Percentiles rank a stretch among this genome's conserved stretches.
phyloP scores from a whole-genome alignment of 2,797 vertebrate species.

The Acanthurus lineatus region DNA sequence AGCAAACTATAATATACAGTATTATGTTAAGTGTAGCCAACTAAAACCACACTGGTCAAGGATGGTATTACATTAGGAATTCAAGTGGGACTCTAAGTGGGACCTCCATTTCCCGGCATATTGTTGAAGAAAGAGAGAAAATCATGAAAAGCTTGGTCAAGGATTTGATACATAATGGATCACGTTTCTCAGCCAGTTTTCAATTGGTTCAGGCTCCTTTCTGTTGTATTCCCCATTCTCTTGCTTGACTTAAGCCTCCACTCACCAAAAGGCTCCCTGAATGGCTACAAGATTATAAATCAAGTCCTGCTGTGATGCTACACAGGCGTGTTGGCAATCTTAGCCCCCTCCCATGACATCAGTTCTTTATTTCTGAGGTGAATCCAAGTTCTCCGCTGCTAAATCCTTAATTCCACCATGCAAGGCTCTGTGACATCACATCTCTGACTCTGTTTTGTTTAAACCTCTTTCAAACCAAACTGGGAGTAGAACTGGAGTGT shows the following conservation, averaged over 20 bases:
- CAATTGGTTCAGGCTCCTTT: constrained; percentile 2
- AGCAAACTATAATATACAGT: constrained; percentile 2
- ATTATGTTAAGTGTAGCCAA: constrained; percentile 4
- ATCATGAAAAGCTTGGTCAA: constrained; percentile 2
- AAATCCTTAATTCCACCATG: no score
- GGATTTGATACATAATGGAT: constrained; percentile 33
- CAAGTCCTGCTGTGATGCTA: constrained; percentile 12
- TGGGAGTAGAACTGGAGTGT: no score
- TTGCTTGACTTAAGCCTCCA: constrained; percentile 6
- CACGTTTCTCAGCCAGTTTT: background rate
- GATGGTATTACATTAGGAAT: constrained; percentile 13
- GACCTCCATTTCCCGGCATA: background rate
- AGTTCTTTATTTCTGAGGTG: background rate
- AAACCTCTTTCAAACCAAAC: no score
- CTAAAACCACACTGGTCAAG: constrained; percentile 38
- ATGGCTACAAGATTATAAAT: constrained; percentile 17
- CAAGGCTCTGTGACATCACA: no score
- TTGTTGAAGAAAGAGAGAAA: background rate
- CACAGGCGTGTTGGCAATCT: background rate
- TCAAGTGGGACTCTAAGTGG: constrained; percentile 7
- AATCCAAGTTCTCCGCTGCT: background rate
- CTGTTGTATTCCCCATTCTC: background rate
- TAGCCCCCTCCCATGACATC: background rate
- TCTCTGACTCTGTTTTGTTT: no score
- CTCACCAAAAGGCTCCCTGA: constrained; percentile 5